Evolutionary conservation across 2,888 invertebrate genomes (phyloP), one percentile per base, ranked within the genome.

Genomic region (Andrena praecox): DNA sequence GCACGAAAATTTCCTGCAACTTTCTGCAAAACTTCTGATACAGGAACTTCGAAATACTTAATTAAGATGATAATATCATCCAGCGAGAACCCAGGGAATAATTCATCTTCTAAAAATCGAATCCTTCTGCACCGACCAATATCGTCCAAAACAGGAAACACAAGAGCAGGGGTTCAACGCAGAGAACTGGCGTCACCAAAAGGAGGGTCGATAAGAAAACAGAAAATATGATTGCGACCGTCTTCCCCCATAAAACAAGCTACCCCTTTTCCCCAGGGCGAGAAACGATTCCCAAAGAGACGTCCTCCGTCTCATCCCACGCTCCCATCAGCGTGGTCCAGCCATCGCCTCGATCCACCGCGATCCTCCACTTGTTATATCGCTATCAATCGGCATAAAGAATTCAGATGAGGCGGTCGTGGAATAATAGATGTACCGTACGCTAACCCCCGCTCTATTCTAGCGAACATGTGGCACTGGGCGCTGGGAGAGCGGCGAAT

Each of bases 321-420:
- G 16, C 33, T 62, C 62, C 62, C 62, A 35, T 63, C 24, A 24
- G 24, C 27, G 29, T 29, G n/a, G 59, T 42, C 42, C 42, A 42
- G 42, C 42, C 42, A 42, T 16, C 12, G 42, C 6, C 12, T 31
- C 29, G 70, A 59, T 69, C 42, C 42, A 60, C 12, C 64, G 20
- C 52, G 31, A 12, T 67, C 77, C 48, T 60, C 72, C 77, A 79
- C 82, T 84, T 69, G 84, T 74, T 83, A 77, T 68, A 50, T 64
- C 71, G 52, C 48, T 63, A 85, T 78, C 75, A 80, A 86, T 86
- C 77, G 74, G 6, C 50, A 52, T 66, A 62, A 83, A 80, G 72
- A 69, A 75, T 87, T 82, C 64, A 56, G 56, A 73, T 64, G 63
- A 63, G 67, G 59, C 64, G 54, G 60, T 52, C 52, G 31, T 20